Evolutionary conservation across 2,113 vertebrate species (phyloP), one percentile per base, ranked within the genome.

Genomic region (Bucco capensis): DNA sequence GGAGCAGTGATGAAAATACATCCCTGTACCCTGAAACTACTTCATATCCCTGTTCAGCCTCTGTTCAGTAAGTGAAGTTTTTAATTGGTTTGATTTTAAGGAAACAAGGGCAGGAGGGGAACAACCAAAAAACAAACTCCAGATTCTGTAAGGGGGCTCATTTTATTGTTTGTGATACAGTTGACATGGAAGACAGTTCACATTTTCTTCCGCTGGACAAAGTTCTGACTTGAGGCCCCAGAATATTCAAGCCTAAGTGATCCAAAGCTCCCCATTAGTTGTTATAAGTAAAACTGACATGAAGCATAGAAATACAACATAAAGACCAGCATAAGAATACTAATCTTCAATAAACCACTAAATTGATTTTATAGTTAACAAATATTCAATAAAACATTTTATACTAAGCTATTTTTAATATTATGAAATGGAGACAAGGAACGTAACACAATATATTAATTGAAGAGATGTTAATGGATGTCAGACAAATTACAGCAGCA

Each of bases 341-440:
- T 73, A 65, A 93, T n/a, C 54, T 79, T 78, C 81, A 92, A 60
- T n/a, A 83, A 95, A 78, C 27, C 27, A 57, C 49, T 82, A 90
- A 71, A 71, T 8, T 89, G 47, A 69, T 89, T 82, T 93, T 88
- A 92, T 49, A 92, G 67, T 49, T 94, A 86, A 96, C 61, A 96
- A 88, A 71, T 82, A 89, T 66, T 69, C 70, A 73, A 46, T 53
- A 73, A 88, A 93, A 25, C 46, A 76, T 86, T 92, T 92, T 81
- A 78, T 70, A 72, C 89, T 92, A 85, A 76, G 27, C 78, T 93
- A 94, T 82, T 83, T 75, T 92, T 79, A 86, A 50, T 83, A 84
- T 62, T 58, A 67, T 57, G 46, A 90, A 92, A 64, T 22, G 11
- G 27, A 89, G 30, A 76, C 71, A 85, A 87, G 53, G 37, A 78